Conservation (phyloP, 2,888 invertebrate species). For the Epinotia bilunana region DNA sequence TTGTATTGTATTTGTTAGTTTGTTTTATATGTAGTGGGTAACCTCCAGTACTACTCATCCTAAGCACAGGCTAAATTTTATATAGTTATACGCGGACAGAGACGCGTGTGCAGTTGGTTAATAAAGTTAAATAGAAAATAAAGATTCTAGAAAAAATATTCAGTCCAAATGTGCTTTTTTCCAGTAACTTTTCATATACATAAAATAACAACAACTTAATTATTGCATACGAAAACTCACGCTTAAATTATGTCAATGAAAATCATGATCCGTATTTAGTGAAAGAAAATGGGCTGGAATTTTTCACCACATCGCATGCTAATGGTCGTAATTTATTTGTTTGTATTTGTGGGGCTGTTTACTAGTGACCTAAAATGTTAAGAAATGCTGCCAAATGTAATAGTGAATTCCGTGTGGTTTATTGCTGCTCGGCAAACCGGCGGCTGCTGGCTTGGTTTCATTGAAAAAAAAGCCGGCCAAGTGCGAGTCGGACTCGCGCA, state of each 20-base stretch:
- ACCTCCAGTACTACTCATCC: no score
- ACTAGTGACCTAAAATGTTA: constrained; percentile 50
- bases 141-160: no score
- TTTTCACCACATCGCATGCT: constrained; percentile 47
- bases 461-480: no score
- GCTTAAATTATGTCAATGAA: constrained; percentile 25
- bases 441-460: constrained; percentile 23
- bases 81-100: no score
- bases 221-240: not conserved
- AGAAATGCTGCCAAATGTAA: constrained; percentile 48
- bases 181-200: no score
- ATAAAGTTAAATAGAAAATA: no score
- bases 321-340: constrained; percentile 48
- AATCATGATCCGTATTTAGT: constrained; percentile 32
- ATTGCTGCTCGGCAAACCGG: constrained; percentile 43
- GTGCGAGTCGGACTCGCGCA: no score
- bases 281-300: constrained; percentile 40
- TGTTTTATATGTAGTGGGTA: no score
- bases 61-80: no score
- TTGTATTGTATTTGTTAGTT: no score
- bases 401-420: constrained; percentile 48
- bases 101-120: no score
- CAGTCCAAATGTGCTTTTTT: no score
- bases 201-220: not conserved
- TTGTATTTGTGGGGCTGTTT: constrained; percentile 47